A percentile compares a stretch with the other conserved stretches of the same genome.
Conservation (phyloP, 92 coral and sea anemone genomes). For the Meandrina meandrites region DNA sequence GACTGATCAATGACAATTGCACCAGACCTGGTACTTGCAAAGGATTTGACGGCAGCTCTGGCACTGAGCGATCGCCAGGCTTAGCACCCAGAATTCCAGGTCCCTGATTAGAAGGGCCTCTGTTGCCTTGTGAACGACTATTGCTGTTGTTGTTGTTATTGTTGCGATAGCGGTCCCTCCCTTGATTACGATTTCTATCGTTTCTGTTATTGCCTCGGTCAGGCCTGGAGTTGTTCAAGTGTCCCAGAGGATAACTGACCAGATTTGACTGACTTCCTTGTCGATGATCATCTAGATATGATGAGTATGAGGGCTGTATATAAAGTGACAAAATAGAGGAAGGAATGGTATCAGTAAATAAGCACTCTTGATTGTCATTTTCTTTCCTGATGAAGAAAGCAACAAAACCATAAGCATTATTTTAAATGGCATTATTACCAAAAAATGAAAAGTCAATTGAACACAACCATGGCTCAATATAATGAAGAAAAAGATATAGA, state of each 20-base stretch:
- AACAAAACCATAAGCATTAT: neutral
- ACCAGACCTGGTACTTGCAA: conserved; percentile 70
- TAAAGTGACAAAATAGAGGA: conserved; percentile 69
- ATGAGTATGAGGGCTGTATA: conserved; percentile 81
- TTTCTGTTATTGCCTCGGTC: conserved; percentile 53
- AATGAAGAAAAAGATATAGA: neutral
- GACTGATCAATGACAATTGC: conserved; percentile 22
- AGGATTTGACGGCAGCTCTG: conserved; percentile 50
- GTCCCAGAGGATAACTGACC: conserved; percentile 70
- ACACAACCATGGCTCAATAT: neutral
- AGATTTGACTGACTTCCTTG: conserved; percentile 35
- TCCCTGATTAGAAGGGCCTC: conserved; percentile 72
- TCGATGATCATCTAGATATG: conserved; percentile 28
- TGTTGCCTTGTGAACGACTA: conserved; percentile 52
- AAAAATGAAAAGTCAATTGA: neutral
- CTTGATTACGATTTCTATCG: conserved; percentile 49
- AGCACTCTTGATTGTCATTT: neutral
- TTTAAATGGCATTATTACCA: neutral
- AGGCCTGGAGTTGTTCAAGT: conserved; percentile 49
- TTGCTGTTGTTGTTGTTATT: conserved; percentile 22
- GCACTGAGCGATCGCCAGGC: conserved; percentile 76
- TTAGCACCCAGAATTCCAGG: conserved; percentile 94
- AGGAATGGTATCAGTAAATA: conserved; percentile 25
- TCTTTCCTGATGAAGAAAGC: conserved; percentile 2
- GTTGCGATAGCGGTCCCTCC: conserved; percentile 63